These are phyloP conservation scores for Bombyx mori DNA, from an alignment of 1,140 invertebrate genomes.

Conservation along the genomic window DNA sequence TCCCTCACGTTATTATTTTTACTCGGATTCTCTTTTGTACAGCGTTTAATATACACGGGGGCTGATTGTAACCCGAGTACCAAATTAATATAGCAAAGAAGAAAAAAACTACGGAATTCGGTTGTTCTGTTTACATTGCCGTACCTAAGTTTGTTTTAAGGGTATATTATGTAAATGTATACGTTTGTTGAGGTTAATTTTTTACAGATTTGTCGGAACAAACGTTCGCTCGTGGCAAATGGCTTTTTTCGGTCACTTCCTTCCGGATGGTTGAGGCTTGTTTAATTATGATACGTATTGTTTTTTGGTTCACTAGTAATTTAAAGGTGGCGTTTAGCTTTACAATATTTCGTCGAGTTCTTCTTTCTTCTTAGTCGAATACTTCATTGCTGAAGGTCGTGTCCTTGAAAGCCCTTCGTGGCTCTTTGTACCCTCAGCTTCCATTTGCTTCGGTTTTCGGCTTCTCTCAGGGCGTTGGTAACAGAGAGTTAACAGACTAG, in stretches of 20 bases:
- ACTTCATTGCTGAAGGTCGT: no score
- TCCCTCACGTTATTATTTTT: conserved; percentile 55
- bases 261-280: conserved; percentile 6
- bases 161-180: conserved; percentile 66
- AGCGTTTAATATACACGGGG: conserved; percentile 50
- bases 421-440: no score
- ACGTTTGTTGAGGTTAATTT: conserved; percentile 41
- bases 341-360: no score
- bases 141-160: conserved; percentile 50
- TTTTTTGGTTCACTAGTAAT: conserved; percentile 3
- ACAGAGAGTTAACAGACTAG: no score
- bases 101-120: conserved; percentile 55
- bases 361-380: no score
- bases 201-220: conserved; percentile 38
- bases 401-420: no score
- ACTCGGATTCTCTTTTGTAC: conserved; percentile 49
- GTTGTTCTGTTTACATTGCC: conserved; percentile 45
- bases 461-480: no score
- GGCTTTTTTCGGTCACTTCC: conserved; percentile 45
- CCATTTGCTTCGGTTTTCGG: no score
- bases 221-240: conserved; percentile 58
- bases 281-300: conserved; percentile 6
- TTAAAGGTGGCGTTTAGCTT: no score
- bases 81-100: conserved; percentile 66
- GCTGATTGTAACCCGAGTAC: conserved; percentile 53